Evolutionary conservation across 2,113 vertebrate genomes (phyloP).

Genomic region (Ceyx cyanopectus): DNA sequence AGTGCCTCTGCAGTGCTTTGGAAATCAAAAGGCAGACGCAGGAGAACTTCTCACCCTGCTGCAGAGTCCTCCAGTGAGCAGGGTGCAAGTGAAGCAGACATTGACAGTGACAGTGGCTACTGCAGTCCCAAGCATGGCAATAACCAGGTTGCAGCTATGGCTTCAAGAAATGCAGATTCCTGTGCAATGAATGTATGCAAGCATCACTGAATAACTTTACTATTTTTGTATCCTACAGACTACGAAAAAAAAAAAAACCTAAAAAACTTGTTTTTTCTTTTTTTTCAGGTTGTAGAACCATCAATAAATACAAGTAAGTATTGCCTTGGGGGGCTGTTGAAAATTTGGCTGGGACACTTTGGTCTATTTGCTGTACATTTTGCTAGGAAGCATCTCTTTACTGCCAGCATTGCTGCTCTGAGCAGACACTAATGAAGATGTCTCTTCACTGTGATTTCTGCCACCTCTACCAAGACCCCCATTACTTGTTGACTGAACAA

Average conservation of each 20-base stretch:
- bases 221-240: neutral
- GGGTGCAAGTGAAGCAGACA: conserved; percentile 92
- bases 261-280: neutral
- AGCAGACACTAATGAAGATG: neutral
- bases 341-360: neutral
- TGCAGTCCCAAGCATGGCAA: conserved; percentile 93
- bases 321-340: neutral
- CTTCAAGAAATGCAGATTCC: conserved; percentile 77
- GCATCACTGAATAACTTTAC: neutral
- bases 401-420: neutral
- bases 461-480: neutral
- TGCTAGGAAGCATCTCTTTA: neutral
- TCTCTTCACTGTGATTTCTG: neutral
- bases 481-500: neutral
- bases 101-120: conserved; percentile 97
- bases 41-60: conserved; percentile 85
- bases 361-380: neutral
- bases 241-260: conserved; percentile 8
- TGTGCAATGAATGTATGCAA: conserved; percentile 73
- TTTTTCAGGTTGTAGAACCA: conserved; percentile 85
- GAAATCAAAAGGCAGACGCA: conserved; percentile 88
- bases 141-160: conserved; percentile 78
- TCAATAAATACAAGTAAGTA: conserved; percentile 85
- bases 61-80: conserved; percentile 91
- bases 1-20: conserved; percentile 82